phyloP scores from a whole-genome alignment of 2,888 invertebrate species.

The Sarcophaga caerulescens region DNA sequence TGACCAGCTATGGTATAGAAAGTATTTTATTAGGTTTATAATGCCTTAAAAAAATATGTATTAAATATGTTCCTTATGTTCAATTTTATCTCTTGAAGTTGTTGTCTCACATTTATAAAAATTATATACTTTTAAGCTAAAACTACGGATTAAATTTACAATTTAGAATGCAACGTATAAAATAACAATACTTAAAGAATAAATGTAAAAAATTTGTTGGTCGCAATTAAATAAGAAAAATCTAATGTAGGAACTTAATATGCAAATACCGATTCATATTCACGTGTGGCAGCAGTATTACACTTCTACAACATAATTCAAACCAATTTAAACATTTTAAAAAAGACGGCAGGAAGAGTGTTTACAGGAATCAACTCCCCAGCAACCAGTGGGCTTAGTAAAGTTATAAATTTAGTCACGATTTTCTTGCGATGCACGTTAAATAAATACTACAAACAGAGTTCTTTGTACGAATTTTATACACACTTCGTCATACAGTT shows the following conservation, averaged over 20 bases:
- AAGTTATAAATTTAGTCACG: conserved; percentile 47
- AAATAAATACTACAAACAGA: neutral
- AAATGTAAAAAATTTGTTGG: neutral
- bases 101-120: no score
- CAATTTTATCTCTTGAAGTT: no score
- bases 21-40: no score
- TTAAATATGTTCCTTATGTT: no score
- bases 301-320: conserved; percentile 25
- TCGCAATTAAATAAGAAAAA: neutral
- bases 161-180: no score
- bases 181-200: no score
- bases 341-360: neutral
- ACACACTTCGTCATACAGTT: no score
- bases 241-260: conserved; percentile 5
- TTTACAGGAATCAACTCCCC: neutral
- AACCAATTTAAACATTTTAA: conserved; percentile 7
- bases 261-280: conserved; percentile 13
- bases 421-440: conserved; percentile 3
- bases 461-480: no score
- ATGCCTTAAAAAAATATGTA: no score
- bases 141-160: no score
- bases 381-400: conserved; percentile 23
- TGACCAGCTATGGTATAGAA: neutral
- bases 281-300: conserved; percentile 19
- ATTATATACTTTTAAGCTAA: no score